Evolutionary conservation across 2,113 vertebrate species (phyloP), one percentile per base, ranked within the genome.

Genomic region (Acrocephalus kingi): DNA sequence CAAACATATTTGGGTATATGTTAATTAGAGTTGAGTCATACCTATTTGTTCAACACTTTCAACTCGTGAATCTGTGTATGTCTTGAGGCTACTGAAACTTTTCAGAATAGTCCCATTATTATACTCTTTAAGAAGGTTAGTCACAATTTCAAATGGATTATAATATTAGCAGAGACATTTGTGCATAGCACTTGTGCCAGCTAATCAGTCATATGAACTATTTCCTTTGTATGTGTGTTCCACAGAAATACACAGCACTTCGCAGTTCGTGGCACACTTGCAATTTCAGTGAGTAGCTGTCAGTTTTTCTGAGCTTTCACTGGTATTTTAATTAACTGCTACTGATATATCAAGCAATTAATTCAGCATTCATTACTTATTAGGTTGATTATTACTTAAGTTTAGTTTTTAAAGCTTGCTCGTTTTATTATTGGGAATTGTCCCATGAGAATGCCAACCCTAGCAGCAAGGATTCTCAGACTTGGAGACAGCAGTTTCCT

Each of bases 321-420:
- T 49, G 31, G 37, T 88, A 86, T 95, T 94, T 93, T 94, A 96
- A 96, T 96, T 96, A 97, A 94, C 68, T 90, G 55, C 15, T 10
- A 72, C 85, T 58, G 33, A 86, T 84, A 39, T 71, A 90, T 93
- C 55, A 88, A 90, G 90, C 92, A 93, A 95, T 96, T 95, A 96
- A 86, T 96, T 96, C 79, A 93, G 31, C 74, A 92, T 94, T 96
- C 90, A 94, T 87, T 93, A 93, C 94, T 94, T 91, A 59, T 59
- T 84, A 92, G 52, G 76, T 84, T 90, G 85, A 84, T 90, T 90
- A 90, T 95, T 91, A 94, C 92, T 95, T 95, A 94, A 84, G 92
- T 79, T 72, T 56, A 68, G 48, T 71, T 92, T 86, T 90, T 41
- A 78, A 93, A 92, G 35, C 56, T 93, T 73, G 58, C 85, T 96